Conservation (phyloP, 1,140 invertebrate species). For the Leptinotarsa texana region DNA sequence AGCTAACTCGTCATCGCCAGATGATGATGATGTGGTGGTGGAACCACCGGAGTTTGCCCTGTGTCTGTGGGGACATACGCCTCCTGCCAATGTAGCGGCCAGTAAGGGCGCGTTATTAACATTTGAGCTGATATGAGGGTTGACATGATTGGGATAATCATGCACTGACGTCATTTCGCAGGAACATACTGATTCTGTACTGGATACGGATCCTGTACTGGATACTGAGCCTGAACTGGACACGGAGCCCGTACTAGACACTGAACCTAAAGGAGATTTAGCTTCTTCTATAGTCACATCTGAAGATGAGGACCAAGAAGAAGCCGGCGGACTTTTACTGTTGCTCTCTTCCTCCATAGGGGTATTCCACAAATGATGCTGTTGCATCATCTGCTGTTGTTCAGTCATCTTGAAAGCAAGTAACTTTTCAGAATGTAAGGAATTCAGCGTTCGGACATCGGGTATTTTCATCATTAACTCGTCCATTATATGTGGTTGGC, state of each 20-base stretch:
- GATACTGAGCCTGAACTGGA: conserved; percentile 53
- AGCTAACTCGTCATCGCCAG: conserved; percentile 76
- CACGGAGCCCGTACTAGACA: conserved; percentile 75
- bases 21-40: conserved; percentile 60
- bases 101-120: conserved; percentile 70
- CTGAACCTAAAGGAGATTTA: conserved; percentile 81
- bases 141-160: conserved; percentile 59
- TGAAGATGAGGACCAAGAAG: conserved; percentile 70
- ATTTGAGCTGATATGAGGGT: conserved; percentile 55
- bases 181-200: conserved; percentile 74
- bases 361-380: conserved; percentile 62
- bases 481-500: conserved; percentile 76
- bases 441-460: conserved; percentile 92
- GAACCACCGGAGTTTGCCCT: conserved; percentile 71
- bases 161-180: conserved; percentile 67
- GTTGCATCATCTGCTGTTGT: conserved; percentile 78
- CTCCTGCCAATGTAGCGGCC: conserved; percentile 76
- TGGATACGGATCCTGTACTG: conserved; percentile 82
- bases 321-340: conserved; percentile 63
- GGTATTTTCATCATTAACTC: conserved; percentile 93
- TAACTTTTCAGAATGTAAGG: conserved; percentile 93
- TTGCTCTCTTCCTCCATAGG: conserved; percentile 66
- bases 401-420: conserved; percentile 90
- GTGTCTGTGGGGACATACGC: conserved; percentile 67
- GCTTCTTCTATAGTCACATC: conserved; percentile 75